These are phyloP conservation scores for Drosophila leonis DNA, from an alignment of 2,888 invertebrate genomes.

Conservation along the genomic window DNA sequence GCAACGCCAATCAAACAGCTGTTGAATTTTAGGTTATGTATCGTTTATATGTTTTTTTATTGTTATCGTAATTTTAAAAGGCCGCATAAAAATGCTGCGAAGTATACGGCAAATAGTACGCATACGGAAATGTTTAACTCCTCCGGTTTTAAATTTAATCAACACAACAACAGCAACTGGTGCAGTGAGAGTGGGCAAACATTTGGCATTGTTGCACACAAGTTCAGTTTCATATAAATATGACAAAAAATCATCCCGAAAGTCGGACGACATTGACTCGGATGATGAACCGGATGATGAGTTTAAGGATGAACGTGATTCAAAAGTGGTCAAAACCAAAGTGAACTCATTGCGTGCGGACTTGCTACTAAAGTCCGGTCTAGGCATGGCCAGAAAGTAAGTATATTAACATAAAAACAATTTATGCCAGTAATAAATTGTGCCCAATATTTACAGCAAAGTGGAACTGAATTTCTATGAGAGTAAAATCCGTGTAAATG, in stretches of 20 bases:
- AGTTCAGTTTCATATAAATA: conserved; percentile 59
- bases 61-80: conserved; percentile 59
- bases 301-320: conserved; percentile 87
- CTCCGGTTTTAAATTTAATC: conserved; percentile 15
- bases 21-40: conserved; percentile 63
- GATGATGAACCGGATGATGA: conserved; percentile 86
- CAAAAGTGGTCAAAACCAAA: conserved; percentile 88
- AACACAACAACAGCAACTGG: not conserved
- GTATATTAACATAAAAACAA: conserved; percentile 50
- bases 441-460: conserved; percentile 87
- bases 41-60: conserved; percentile 16
- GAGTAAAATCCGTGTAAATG: conserved; percentile 92
- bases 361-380: conserved; percentile 89
- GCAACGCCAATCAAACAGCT: conserved; percentile 65
- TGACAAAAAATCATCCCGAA: conserved; percentile 65
- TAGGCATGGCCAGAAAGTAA: conserved; percentile 91
- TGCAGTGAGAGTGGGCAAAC: not conserved
- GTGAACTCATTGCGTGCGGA: conserved; percentile 90
- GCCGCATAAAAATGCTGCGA: conserved; percentile 56
- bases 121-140: conserved; percentile 23
- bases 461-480: conserved; percentile 92
- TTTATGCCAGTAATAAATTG: not conserved
- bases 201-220: conserved; percentile 43
- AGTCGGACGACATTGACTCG: conserved; percentile 86
- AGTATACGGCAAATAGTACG: conserved; percentile 43